Evolutionary conservation across 1,140 invertebrate genomes (phyloP).

Genomic region (Listronotus bonariensis): DNA sequence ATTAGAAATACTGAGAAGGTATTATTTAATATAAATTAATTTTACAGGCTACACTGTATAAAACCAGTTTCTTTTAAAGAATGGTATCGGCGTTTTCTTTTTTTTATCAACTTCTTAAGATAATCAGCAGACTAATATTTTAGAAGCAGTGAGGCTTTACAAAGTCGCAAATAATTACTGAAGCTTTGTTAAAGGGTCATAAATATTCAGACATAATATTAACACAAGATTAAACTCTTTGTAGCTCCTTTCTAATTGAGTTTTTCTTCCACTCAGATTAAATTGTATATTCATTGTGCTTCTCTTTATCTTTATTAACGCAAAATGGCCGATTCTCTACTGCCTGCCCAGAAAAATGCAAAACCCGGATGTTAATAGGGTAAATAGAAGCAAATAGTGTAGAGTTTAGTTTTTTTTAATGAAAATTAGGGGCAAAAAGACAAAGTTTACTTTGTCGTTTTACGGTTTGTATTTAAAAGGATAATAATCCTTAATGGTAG

Average conservation of each 20-base stretch:
- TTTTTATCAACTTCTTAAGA: constrained; percentile 10
- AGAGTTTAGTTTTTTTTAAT: constrained; percentile 11
- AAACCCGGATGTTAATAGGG: constrained; percentile 28
- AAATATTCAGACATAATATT: constrained; percentile 35
- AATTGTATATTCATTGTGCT: constrained; percentile 25
- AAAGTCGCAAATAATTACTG: constrained; percentile 30
- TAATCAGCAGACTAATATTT: constrained; percentile 22
- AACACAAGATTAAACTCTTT: constrained; percentile 33
- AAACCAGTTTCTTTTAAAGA: constrained; percentile 7
- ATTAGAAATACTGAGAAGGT: too few species aligned
- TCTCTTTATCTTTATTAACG: constrained; percentile 29
- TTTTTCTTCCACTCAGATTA: constrained; percentile 29
- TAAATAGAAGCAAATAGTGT: constrained; percentile 26
- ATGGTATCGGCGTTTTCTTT: constrained; percentile 4
- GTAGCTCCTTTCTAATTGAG: constrained; percentile 26
- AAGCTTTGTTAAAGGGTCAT: constrained; percentile 19
- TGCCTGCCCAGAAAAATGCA: constrained; percentile 23
- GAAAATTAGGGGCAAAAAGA: constrained; percentile 18
- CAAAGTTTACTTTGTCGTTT: constrained; percentile 17
- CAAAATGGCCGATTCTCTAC: constrained; percentile 21
- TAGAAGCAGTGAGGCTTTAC: constrained; percentile 16
- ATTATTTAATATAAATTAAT: too few species aligned
- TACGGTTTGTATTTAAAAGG: too few species aligned
- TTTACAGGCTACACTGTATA: too few species aligned
- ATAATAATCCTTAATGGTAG: too few species aligned